Evolutionary conservation across 2,113 vertebrate genomes (phyloP), one percentile per base, ranked within the genome.

Genomic region (Xiphorhynchus elegans): DNA sequence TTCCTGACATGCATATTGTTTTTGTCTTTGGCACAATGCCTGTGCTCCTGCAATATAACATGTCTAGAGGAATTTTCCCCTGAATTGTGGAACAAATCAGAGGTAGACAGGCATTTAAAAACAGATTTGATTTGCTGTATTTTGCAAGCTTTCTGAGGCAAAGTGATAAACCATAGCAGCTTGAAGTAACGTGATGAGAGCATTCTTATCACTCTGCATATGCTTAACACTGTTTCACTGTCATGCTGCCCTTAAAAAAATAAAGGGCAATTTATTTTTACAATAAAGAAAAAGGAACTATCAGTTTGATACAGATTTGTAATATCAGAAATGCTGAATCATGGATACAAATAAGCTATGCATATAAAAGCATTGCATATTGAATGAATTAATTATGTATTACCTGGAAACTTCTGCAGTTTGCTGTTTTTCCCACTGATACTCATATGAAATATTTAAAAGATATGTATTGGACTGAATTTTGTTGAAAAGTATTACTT

Each of bases 81-180:
- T 89, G 69, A 90, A 64, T 62, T 73, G 53, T 91, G 42, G 89
- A 96, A 94, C 89, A 91, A 96, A 94, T 94, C 91, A 87, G 85
- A 93, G 28, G 20, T 73, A 95, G 87, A 78, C 75, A 93, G 50
- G 69, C 84, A 80, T 96, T 96, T 90, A 68, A 89, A 95, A 97
- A 12, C 81, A 95, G 91, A 93, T 95, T 95, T 89, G 79, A 87
- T 88, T 91, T 87, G 83, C 91, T 79, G 17, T 67, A 84, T 89
- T 96, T 83, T 94, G 66, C 60, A 87, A 47, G 78, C 72, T 94
- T 90, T 95, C 74, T 95, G 86, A 91, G 66, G 79, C 42, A 77
- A 85, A 96, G 58, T 83, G 91, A 92, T 93, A 94, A 93, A 89
- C 39, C 60, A 56, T 40, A 75, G 64, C 62, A 89, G 64, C 88